A percentile compares a stretch with the other conserved stretches of the same genome.
Evolutionary conservation across 2,797 vertebrate species (phyloP).

Genomic region (Telmatherina bonti): DNA sequence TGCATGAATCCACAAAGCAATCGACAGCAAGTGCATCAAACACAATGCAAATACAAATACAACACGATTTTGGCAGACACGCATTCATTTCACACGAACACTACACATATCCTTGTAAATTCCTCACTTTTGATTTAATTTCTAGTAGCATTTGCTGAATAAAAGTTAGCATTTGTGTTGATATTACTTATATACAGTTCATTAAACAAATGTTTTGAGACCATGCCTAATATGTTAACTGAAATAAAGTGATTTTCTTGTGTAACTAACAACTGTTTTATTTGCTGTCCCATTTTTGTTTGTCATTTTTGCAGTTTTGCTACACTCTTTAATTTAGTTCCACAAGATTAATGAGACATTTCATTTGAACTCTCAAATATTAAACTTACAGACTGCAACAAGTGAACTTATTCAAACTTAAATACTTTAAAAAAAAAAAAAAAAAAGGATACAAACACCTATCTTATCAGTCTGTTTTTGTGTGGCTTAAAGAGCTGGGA

Average conservation of each 20-base stretch:
- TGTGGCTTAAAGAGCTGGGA: not conserved
- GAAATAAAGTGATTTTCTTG: conserved; percentile 73
- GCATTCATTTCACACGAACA: conserved; percentile 23
- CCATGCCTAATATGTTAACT: conserved; percentile 34
- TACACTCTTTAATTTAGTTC: not conserved
- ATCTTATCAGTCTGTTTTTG: not conserved
- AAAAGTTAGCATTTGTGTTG: conserved; percentile 37
- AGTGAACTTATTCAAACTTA: not conserved
- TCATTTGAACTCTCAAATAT: not conserved
- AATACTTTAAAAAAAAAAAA: not conserved
- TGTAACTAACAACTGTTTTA: conserved; percentile 44
- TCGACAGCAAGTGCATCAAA: conserved; percentile 24
- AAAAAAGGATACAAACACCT: not conserved
- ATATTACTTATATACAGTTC: conserved; percentile 35
- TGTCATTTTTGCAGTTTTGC: not conserved
- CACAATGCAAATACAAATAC: conserved; percentile 17
- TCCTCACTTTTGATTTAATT: conserved; percentile 29
- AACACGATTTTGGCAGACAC: conserved; percentile 27
- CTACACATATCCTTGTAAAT: conserved; percentile 32
- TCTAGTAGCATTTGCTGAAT: conserved; percentile 33
- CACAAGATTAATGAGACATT: not conserved
- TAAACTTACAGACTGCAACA: not conserved
- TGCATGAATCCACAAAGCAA: conserved; percentile 37
- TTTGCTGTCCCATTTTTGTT: conserved; percentile 19
- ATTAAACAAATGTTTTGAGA: conserved; percentile 50